A percentile compares a stretch with the other conserved stretches of the same genome.
phyloP scores from a whole-genome alignment of 2,797 vertebrate genomes.

The Gallinago stenura region DNA sequence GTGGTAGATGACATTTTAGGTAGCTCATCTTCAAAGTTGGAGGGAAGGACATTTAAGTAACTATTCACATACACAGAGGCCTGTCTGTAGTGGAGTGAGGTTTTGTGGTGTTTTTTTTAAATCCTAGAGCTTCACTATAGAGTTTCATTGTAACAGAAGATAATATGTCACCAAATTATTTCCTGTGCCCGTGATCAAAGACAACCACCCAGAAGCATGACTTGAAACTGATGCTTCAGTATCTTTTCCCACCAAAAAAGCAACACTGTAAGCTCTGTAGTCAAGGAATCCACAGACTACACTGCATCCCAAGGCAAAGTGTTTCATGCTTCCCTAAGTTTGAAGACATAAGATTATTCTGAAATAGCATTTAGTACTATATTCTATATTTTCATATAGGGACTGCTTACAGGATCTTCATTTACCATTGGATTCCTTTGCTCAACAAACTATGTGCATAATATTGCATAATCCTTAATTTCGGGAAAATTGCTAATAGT shows the following conservation, averaged over 20 bases:
- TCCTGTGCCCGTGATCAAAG: neutral
- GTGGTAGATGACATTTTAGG: conserved; percentile 59
- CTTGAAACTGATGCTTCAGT: neutral
- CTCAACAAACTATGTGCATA: neutral
- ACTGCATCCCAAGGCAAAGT: neutral
- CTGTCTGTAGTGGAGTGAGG: neutral
- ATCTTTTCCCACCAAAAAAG: neutral
- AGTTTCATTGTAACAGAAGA: neutral
- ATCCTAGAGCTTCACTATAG: neutral
- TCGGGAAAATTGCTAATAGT: neutral
- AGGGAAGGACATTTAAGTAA: conserved; percentile 21
- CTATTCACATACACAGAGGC: neutral
- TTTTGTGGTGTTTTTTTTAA: neutral
- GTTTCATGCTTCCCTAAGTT: neutral
- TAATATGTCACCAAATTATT: neutral
- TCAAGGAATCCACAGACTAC: neutral
- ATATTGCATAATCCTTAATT: neutral
- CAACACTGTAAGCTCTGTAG: neutral
- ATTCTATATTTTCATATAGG: neutral
- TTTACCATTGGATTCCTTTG: neutral
- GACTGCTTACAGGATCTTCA: neutral
- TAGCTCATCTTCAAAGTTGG: neutral
- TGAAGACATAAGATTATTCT: neutral
- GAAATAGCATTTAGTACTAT: neutral
- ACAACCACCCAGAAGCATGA: neutral